Evolutionary conservation across 2,113 vertebrate species (phyloP).

Genomic region (Sciurus niger): DNA sequence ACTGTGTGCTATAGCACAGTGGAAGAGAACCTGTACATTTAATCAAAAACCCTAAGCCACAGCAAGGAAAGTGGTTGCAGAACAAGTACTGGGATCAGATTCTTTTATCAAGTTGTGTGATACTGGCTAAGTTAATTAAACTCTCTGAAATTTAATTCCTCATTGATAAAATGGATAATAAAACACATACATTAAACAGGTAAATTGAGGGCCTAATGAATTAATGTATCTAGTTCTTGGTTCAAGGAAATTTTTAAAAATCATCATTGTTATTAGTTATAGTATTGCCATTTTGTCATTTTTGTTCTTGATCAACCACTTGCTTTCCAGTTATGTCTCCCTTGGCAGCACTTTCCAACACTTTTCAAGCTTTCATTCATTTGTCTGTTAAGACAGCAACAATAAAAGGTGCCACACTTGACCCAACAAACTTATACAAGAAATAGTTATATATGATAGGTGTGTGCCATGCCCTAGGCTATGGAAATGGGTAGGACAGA

Average conservation of each 20-base stretch:
- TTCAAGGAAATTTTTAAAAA: background rate
- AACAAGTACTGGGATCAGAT: background rate
- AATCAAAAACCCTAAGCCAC: background rate
- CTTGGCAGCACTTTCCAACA: background rate
- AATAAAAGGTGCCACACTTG: background rate
- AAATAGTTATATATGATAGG: background rate
- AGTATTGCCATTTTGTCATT: background rate
- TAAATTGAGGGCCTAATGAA: background rate
- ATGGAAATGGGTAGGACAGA: background rate
- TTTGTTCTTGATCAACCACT: background rate
- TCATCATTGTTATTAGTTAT: background rate
- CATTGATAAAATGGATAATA: background rate
- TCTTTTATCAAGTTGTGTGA: background rate
- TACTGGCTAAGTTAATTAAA: background rate
- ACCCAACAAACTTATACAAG: constrained; percentile 21
- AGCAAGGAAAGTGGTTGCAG: background rate
- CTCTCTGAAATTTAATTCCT: background rate
- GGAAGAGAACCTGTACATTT: background rate
- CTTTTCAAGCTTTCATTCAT: constrained; percentile 3
- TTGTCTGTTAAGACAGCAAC: background rate
- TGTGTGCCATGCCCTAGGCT: background rate
- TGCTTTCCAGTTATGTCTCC: background rate
- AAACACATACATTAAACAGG: background rate
- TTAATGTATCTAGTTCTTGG: background rate
- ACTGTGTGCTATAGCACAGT: background rate